Percentiles rank a stretch among this genome's conserved stretches.
Evolutionary conservation across 2,113 vertebrate genomes (phyloP).

Genomic region (Ranitomeya variabilis): DNA sequence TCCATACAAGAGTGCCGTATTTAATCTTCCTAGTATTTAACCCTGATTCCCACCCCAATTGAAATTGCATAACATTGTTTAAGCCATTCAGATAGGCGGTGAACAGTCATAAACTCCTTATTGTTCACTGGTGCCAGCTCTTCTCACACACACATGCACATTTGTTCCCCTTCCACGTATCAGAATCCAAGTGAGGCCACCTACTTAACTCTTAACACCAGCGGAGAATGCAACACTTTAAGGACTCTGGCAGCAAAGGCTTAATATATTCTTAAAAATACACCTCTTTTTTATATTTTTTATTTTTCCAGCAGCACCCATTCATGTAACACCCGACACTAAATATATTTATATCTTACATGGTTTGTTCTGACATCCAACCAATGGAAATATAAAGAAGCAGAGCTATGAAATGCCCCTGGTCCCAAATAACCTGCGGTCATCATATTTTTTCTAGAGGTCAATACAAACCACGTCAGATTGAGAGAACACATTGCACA

Average conservation of each 20-base stretch:
- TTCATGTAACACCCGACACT: neutral
- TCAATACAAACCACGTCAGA: neutral
- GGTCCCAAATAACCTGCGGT: neutral
- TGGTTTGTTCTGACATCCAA: conserved; percentile 21
- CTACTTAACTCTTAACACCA: conserved; percentile 31
- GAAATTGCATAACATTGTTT: conserved; percentile 54
- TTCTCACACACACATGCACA: conserved; percentile 48
- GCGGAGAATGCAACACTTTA: neutral
- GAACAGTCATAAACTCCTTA: conserved; percentile 52
- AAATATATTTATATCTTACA: neutral
- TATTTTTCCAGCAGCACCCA: conserved; percentile 15
- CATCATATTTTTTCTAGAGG: neutral
- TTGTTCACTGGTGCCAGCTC: conserved; percentile 43
- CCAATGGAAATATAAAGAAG: neutral
- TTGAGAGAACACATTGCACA: conserved; percentile 64
- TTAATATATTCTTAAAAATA: neutral
- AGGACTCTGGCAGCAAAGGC: conserved; percentile 30
- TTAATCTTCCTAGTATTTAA: conserved; percentile 13
- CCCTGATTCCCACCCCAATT: conserved; percentile 35
- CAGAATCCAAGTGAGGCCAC: conserved; percentile 9
- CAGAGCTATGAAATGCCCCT: neutral
- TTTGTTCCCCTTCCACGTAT: conserved; percentile 17
- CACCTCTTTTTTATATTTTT: neutral
- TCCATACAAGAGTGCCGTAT: conserved; percentile 34
- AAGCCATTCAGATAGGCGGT: conserved; percentile 44